Conservation (phyloP, 1,140 invertebrate species). For the Panagrolaimus sp. region DNA sequence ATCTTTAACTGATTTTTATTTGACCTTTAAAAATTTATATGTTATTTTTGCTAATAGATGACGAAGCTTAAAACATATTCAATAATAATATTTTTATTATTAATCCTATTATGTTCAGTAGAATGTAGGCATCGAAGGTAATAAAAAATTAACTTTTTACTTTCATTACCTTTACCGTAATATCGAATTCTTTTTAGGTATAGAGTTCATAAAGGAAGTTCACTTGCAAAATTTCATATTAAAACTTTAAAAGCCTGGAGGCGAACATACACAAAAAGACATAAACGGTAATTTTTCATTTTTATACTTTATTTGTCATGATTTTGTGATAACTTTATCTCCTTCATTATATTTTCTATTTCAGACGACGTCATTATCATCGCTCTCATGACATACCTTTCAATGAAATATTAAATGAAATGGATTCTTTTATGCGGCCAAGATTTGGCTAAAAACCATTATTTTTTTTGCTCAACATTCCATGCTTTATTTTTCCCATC, state of each 20-base stretch:
- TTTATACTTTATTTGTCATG: background rate
- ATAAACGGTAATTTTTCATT: slow-evolving; percentile 3
- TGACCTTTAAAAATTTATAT: too few relatives aligned
- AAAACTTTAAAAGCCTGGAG: slow-evolving; percentile 19
- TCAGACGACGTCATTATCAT: slow-evolving; percentile 1
- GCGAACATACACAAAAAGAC: slow-evolving; percentile 5
- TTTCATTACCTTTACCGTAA: too few relatives aligned
- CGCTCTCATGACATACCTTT: slow-evolving; percentile 1
- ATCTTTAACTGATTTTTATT: too few relatives aligned
- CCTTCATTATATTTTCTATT: background rate
- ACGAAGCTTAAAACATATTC: too few relatives aligned
- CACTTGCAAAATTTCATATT: slow-evolving; percentile 17
- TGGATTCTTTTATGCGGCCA: slow-evolving; percentile 20
- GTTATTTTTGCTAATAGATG: too few relatives aligned
- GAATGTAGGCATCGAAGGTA: too few relatives aligned
- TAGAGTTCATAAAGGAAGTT: slow-evolving; percentile 23
- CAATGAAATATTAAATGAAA: slow-evolving; percentile 23
- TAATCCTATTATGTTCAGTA: too few relatives aligned
- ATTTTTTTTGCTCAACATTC: too few relatives aligned
- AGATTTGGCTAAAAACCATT: slow-evolving; percentile 17
- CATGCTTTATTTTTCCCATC: too few relatives aligned
- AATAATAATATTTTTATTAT: too few relatives aligned
- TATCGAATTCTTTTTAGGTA: slow-evolving; percentile 18
- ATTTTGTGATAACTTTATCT: background rate
- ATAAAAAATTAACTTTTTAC: too few relatives aligned